Evolutionary conservation across 2,888 invertebrate species (phyloP), one percentile per base, ranked within the genome.

Genomic region (Orchesella flavescens): DNA sequence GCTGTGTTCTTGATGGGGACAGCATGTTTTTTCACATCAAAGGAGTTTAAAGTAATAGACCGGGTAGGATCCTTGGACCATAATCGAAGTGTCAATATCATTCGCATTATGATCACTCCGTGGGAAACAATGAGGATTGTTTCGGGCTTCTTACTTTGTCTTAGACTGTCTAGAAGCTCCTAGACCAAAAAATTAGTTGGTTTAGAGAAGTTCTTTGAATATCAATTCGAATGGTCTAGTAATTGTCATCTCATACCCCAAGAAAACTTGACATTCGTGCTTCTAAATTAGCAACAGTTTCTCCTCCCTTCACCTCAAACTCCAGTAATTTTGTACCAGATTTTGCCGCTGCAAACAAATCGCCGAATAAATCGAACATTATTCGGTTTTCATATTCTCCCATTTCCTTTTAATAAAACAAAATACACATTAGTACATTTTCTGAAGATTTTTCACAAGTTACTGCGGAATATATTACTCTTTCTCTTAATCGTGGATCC

Each of bases 121-220:
- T 82, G 82, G 13, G 69, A 69, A 1, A 82, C 82, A 0, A 82
- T 68, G n/a, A 82, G 21, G 12, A 82, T 66, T 9, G 10, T 75
- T 49, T 75, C 44, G 4, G 82, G 82, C 21, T 59, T 13, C 0
- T 43, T 15, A 15, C 24, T 55, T 4, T 55, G 24, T 0, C 49
- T 63, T 12, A 72, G 21, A n/a, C 12, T 10, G 9, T 65, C 12
- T 0, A 83, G 21, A 0, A 83, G 17, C 10, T 83, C 72, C 76
- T 83, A 23, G 19, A 77, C 1, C 10, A n/a, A 49, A 49, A 2
- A n/a, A 2, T n/a, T 34, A 13, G 46, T n/a, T 71, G 44, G n/a
- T n/a, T n/a, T n/a, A n/a, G 15, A 65, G 4, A 15, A 46, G n/a
- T 10, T 19, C 1, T 46, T 61, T 15, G 3, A 59, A 43, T 61